Conservation (phyloP, 1,140 invertebrate genomes). For the Cepaea nemoralis region DNA sequence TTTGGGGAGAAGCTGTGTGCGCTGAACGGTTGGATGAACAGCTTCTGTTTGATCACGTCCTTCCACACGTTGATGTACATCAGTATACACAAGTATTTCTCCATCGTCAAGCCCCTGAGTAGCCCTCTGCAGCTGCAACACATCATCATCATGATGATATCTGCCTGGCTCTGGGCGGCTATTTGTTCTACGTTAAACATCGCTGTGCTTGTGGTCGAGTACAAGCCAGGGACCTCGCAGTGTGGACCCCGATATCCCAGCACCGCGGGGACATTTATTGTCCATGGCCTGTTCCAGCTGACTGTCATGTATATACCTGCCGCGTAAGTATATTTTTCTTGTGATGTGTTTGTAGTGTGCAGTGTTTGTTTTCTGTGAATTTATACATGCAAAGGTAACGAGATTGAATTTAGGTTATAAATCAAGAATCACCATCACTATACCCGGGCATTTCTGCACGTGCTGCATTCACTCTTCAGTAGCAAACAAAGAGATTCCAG, state of each 20-base stretch:
- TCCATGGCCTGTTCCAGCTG: slow-evolving; percentile 69
- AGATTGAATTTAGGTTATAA: too few relatives aligned
- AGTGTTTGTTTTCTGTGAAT: too few relatives aligned
- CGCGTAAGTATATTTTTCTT: slow-evolving; percentile 24
- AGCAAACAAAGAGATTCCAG: too few relatives aligned
- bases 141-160: slow-evolving; percentile 72
- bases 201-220: slow-evolving; percentile 66
- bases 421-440: too few relatives aligned
- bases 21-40: slow-evolving; percentile 73
- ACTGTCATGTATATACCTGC: slow-evolving; percentile 45
- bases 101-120: slow-evolving; percentile 72
- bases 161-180: slow-evolving; percentile 72
- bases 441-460: too few relatives aligned
- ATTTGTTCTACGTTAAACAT: slow-evolving; percentile 69
- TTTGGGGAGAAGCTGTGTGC: slow-evolving; percentile 65
- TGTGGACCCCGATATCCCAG: slow-evolving; percentile 72
- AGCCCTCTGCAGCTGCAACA: slow-evolving; percentile 66
- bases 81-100: slow-evolving; percentile 71
- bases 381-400: too few relatives aligned
- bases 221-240: slow-evolving; percentile 72
- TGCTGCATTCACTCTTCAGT: too few relatives aligned
- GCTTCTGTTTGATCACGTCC: slow-evolving; percentile 72
- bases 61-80: slow-evolving; percentile 75
- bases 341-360: too few relatives aligned
- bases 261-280: slow-evolving; percentile 55